phyloP scores from a whole-genome alignment of 2,888 invertebrate genomes.

The Idaea straminata region DNA sequence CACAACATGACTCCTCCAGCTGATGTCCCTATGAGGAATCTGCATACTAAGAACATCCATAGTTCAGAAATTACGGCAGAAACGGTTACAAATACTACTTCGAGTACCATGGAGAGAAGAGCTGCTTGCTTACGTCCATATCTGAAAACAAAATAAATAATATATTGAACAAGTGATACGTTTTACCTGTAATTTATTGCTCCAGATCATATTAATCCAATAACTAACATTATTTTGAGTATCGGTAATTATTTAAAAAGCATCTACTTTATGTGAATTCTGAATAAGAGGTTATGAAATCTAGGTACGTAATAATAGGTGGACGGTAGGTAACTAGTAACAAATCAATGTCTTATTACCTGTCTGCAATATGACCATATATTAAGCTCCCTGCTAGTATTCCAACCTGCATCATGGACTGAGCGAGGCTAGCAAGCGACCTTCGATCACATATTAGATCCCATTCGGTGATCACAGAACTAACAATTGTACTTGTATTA shows the following conservation, averaged over 20 bases:
- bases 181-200: background rate
- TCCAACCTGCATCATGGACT: slow-evolving; percentile 79
- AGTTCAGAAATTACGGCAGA: slow-evolving; percentile 80
- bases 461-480: slow-evolving; percentile 82
- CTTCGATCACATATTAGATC: slow-evolving; percentile 79
- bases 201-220: too few relatives aligned
- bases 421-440: slow-evolving; percentile 76
- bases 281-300: too few relatives aligned
- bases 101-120: slow-evolving; percentile 77
- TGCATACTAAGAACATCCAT: slow-evolving; percentile 79
- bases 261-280: too few relatives aligned
- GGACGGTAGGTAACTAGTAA: background rate
- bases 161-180: background rate
- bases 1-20: slow-evolving; percentile 84
- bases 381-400: slow-evolving; percentile 77
- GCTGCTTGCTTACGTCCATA: slow-evolving; percentile 83
- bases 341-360: slow-evolving; percentile 37
- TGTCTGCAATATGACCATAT: slow-evolving; percentile 76
- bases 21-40: slow-evolving; percentile 80
- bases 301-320: too few relatives aligned
- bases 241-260: too few relatives aligned
- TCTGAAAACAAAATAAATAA: slow-evolving; percentile 54
- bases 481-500: slow-evolving; percentile 72
- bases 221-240: too few relatives aligned
- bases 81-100: slow-evolving; percentile 75